Evolutionary conservation across 2,888 invertebrate genomes (phyloP), one percentile per base, ranked within the genome.

Genomic region (Lithosia quadra): DNA sequence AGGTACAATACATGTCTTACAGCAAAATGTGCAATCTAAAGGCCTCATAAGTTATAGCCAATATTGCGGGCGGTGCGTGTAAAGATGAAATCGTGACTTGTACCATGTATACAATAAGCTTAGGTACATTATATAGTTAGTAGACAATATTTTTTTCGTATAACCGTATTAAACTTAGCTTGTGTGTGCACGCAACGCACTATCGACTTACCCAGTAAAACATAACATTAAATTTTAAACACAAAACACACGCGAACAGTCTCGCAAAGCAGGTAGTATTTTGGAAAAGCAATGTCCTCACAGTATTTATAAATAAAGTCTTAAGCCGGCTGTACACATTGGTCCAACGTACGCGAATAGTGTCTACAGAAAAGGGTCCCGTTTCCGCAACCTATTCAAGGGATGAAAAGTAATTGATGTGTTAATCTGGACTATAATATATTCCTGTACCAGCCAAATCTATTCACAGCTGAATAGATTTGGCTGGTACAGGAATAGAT

Each of bases 61-160:
- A 49, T 49, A n/a, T 49, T 8, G n/a, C 49, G 7, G 18, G 43
- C 43, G 43, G 18, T 43, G 43, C 43, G 43, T 43, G 43, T 43
- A 1, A 4, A 49, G n/a, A n/a, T 49, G 49, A 7, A 8, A 49
- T n/a, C 49, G n/a, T 49, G n/a, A 49, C 49, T 49, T 1, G n/a
- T 49, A n/a, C 49, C 49, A 49, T n/a, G n/a, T 9, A 49, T 49
- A n/a, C 49, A 49, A 49, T n/a, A 49, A 49, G n/a, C n/a, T n/a
- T n/a, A n/a, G n/a, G n/a, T n/a, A n/a, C n/a, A 49, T 8, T 49
- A 49, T n/a, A n/a, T 9, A 2, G 1, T 18, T 43, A n/a, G 49
- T 49, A 49, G 49, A 43, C 11, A 43, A 8, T 18, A 49, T 49
- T n/a, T 39, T 43, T n/a, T 49, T 49, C 18, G 18, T 49, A 49